Base-by-base conservation (phyloP, 2,888 invertebrate species). In the Oxytorus armatus region DNA sequence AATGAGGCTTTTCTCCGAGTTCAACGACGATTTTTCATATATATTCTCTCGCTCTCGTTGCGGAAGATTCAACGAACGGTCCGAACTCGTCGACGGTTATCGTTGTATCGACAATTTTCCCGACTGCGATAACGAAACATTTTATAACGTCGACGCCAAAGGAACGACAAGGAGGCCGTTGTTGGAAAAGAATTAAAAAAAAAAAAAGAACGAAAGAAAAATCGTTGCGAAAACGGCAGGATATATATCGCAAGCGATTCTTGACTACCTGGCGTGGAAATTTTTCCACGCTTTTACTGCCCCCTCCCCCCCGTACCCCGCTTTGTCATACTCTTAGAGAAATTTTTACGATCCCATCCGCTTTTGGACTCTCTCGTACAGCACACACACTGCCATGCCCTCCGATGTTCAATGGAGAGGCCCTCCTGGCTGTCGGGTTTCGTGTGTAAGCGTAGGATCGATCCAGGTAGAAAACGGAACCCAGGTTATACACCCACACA, bases 371-470 rank as follows among this genome's bases (percentile, higher is more conserved):
- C 66, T 66, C 49, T 68, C 16, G n/a, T n/a, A n/a, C n/a, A n/a
- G n/a, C n/a, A n/a, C n/a, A n/a, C n/a, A n/a, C n/a, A n/a, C 23
- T 33, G 74, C 63, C 55, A 42, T 75, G 61, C 69, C 77, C 69
- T 81, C 57, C 59, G 44, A 78, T 81, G 78, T 79, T 75, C 81
- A 79, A 79, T 79, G 51, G 69, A 75, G 74, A 78, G 73, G 44
- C 75, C 74, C 75, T 63, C 75, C 66, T 69, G 44, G 49, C 70
- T 76, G 75, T 76, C 79, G 79, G 59, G 79, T 79, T 79, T 79
- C 79, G 79, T 79, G 79, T 79, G 79, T 79, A 79, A 75, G 75
- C 79, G 79, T 76, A 61, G 79, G 75, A 79, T 79, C 79, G 79
- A 79, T 79, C 79, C 79, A 76, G 79, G 79, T 76, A 75, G 59